These are phyloP conservation scores for Alexandromys fortis DNA, from an alignment of 2,113 vertebrate genomes.

Conservation along the genomic window DNA sequence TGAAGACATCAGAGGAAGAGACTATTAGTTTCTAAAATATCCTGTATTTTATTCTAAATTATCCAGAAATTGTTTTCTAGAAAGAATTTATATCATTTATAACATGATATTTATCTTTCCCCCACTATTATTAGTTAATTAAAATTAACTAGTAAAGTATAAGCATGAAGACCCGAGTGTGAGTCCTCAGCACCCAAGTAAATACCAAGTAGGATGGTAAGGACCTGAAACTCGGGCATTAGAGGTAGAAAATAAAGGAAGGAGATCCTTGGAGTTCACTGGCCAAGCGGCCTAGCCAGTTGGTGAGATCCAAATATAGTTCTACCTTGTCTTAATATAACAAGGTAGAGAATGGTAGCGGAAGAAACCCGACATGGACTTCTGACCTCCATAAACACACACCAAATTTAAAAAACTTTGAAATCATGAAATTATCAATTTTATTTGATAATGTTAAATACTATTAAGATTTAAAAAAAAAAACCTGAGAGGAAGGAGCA, in stretches of 20 bases:
- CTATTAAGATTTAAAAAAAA: background rate
- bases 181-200: background rate
- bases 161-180: background rate
- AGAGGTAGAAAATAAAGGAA: background rate
- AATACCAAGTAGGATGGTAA: background rate
- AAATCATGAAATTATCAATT: background rate
- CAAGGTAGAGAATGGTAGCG: too few species aligned
- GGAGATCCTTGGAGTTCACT: background rate
- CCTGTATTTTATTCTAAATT: background rate
- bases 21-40: background rate
- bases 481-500: background rate
- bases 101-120: background rate
- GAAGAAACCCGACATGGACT: background rate
- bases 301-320: background rate
- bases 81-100: background rate
- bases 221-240: background rate
- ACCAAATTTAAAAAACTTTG: background rate
- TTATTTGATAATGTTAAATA: background rate
- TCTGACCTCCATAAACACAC: background rate
- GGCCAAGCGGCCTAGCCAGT: background rate
- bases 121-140: background rate
- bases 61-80: conserved; percentile 23
- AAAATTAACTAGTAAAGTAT: background rate
- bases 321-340: too few species aligned
- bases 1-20: background rate